Percentiles rank a stretch among this genome's conserved stretches.
Conservation (phyloP, 2,113 vertebrate species). For the Loxodonta africana region DNA sequence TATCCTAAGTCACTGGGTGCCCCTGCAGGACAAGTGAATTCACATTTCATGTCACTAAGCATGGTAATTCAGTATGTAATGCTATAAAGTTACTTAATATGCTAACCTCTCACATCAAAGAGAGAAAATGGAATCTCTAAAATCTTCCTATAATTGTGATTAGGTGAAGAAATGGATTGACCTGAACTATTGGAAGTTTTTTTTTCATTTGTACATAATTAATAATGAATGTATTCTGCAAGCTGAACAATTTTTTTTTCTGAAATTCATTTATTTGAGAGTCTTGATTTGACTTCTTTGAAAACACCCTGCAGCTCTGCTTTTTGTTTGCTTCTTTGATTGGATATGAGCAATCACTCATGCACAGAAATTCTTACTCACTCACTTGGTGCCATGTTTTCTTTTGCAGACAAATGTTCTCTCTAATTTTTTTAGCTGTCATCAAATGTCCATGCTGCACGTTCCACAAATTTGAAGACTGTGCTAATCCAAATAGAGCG, state of each 20-base stretch:
- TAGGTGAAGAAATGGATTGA: constrained; percentile 64
- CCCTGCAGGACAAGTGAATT: background rate
- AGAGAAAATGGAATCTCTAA: constrained; percentile 30
- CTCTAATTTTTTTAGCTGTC: constrained; percentile 10
- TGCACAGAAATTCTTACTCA: constrained; percentile 70
- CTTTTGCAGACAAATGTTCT: constrained; percentile 71
- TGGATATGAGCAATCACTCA: constrained; percentile 65
- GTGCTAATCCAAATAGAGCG: background rate
- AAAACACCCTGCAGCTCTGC: constrained; percentile 70
- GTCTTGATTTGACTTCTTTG: constrained; percentile 82
- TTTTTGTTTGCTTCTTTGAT: constrained; percentile 79
- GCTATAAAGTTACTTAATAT: background rate
- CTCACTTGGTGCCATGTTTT: constrained; percentile 46
- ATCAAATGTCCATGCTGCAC: constrained; percentile 8
- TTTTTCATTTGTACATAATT: constrained; percentile 62
- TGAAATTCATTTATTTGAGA: constrained; percentile 79
- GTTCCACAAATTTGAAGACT: constrained; percentile 53
- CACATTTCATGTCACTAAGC: accelerated
- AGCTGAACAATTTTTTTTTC: constrained; percentile 33
- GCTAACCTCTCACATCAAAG: constrained; percentile 49
- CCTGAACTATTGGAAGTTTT: constrained; percentile 26
- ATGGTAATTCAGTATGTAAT: background rate
- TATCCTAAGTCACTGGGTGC: background rate
- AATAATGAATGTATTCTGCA: constrained; percentile 75
- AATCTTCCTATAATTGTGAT: constrained; percentile 41